Base-by-base conservation (phyloP, 2,113 vertebrate genomes). In the Lepus timidus region DNA sequence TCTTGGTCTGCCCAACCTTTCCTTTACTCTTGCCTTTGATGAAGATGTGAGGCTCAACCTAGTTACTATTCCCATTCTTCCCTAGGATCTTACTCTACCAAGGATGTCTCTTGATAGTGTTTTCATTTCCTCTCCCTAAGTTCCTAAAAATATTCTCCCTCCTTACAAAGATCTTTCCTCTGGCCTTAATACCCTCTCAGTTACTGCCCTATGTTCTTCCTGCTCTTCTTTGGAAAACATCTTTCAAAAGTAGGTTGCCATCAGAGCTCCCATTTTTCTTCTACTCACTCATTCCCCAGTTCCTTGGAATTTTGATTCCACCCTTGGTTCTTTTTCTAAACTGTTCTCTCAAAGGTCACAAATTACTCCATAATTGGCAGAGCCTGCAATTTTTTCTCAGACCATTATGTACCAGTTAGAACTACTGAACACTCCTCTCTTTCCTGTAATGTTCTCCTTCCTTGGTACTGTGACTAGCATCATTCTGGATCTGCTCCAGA, bases 41-140 rank as follows among this genome's bases (percentile, higher is more conserved):
- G 61, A 70, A 80, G 52, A 44, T 51, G 49, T 0, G 3, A n/a
- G 14, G 44, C 68, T 79, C 36, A 44, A 8, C 49, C 7, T 4
- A 27, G 58, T 23, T 11, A 16, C 33, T 52, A 0, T 65, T 68
- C 20, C 25, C n/a, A 13, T 51, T 82, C 67, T 67, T 44, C 12
- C 39, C 25, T 74, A n/a, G 4, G 25, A 29, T 67, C 51, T 33
- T 86, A 44, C 51, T 82, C 33, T 25, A 49, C 31, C 12, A 51
- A 83, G 75, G 64, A 51, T 13, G 14, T 71, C 44, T 84, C 5
- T 73, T 22, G 29, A 73, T 27, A 14, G 31, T 68, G n/a, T 76
- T 79, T 93, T 89, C 58, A 62, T 79, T 88, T 86, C 4, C 52
- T 55, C 61, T 93, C 49, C 64, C 68, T 61, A 68, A 95, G n/a